Base-by-base conservation (phyloP, 2,888 invertebrate genomes). In the Elgonia sp. region DNA sequence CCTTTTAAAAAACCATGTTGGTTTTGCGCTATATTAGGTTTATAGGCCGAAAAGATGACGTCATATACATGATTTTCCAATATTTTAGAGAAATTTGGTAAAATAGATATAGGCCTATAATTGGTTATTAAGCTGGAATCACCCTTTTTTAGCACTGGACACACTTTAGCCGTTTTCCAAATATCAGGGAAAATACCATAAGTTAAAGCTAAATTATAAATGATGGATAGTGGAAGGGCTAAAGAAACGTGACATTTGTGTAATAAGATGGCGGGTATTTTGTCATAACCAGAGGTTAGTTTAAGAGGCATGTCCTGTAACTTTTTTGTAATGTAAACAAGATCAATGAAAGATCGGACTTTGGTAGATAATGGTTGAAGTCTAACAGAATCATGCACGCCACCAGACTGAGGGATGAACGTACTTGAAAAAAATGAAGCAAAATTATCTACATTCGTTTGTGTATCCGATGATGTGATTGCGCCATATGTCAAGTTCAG, bases 1-100 rank as follows among this genome's bases (percentile, higher is more conserved):
- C 67, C 67, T 14, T 67, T 46, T 5, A 67, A 18, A 20, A 67
- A 67, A 14, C 67, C 67, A 46, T 67, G 67, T 67, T 62, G 60
- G 16, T 60, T 18, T 12, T 7, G 14, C 4, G 60, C 21, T 29
- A 60, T 29, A 21, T 16, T 14, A 29, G 8, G 60, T 9, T 29
- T 21, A 29, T 29, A 60, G 4, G 60, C 60, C 1, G 9, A 12
- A 16, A 29, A 60, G 14, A 60, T 7, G 10, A 60, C 37, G 42
- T 42, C 10, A 10, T 29, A 60, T 14, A 60, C 1, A 20, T 60
- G 60, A 37, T 37, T 60, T 37, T 60, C 29, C 29, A 60, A 60
- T 14, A 60, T 62, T n/a, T 62, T 62, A 7, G 62, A 62, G n/a
- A 62, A 62, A 62, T 62, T 62, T 46, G 46, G 46, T 5, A 46